Percentiles rank a stretch among this genome's conserved stretches.
Evolutionary conservation across 2,113 vertebrate species (phyloP).

Genomic region (Bambusicola thoracicus): DNA sequence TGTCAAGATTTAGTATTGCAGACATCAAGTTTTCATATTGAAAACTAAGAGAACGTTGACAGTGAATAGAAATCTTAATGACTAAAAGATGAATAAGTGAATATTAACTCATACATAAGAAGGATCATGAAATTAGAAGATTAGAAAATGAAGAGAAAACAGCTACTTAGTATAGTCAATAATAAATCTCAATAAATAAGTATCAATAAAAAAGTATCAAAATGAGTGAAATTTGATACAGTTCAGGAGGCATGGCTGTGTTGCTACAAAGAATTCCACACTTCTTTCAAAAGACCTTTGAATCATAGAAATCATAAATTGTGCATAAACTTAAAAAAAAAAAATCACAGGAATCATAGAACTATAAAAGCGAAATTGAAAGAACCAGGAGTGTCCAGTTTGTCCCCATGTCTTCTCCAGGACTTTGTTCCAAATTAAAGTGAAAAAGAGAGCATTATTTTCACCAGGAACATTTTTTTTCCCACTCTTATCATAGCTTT

Average conservation of each 20-base stretch:
- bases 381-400: neutral
- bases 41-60: neutral
- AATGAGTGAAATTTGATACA: neutral
- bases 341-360: neutral
- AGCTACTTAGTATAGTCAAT: neutral
- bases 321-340: too few species aligned
- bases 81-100: neutral
- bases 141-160: neutral
- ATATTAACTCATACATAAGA: neutral
- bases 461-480: neutral
- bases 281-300: neutral
- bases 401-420: neutral
- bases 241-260: neutral
- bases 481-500: neutral
- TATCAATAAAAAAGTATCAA: neutral
- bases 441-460: rapidly evolving
- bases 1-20: neutral
- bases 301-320: neutral
- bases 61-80: neutral
- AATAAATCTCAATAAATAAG: neutral
- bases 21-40: neutral
- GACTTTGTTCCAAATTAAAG: neutral
- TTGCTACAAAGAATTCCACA: neutral
- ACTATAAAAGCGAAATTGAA: neutral
- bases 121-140: too few species aligned